These are phyloP conservation scores for Exephanes ischioxanthus DNA, from an alignment of 2,888 invertebrate species.

Conservation along the genomic window DNA sequence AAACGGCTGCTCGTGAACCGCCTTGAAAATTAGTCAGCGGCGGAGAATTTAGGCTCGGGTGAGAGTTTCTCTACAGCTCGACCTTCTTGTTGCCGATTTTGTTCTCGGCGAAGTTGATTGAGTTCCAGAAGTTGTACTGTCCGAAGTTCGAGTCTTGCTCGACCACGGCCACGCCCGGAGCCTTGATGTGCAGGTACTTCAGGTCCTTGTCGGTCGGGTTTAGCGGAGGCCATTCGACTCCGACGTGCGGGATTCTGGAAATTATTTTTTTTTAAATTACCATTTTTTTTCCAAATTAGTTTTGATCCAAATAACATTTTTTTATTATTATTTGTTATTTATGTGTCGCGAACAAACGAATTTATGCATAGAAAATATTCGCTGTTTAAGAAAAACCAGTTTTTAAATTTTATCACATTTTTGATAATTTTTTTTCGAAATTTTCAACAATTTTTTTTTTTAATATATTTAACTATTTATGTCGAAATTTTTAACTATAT, in stretches of 20 bases:
- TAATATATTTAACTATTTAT: too few relatives aligned
- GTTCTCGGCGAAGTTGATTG: constrained; percentile 88
- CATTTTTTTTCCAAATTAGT: background rate
- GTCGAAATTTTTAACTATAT: too few relatives aligned
- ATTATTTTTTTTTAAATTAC: too few relatives aligned
- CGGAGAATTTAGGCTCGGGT: background rate
- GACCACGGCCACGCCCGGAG: constrained; percentile 85
- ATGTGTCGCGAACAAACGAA: background rate
- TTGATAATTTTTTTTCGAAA: too few relatives aligned
- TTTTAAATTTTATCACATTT: too few relatives aligned
- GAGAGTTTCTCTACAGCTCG: constrained; percentile 61
- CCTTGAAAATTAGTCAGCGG: background rate
- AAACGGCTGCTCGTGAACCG: background rate
- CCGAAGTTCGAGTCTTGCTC: constrained; percentile 85
- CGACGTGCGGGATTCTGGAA: constrained; percentile 85
- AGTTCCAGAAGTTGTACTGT: constrained; percentile 88
- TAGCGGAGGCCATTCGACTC: constrained; percentile 86
- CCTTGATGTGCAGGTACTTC: constrained; percentile 86
- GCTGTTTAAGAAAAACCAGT: background rate
- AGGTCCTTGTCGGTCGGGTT: constrained; percentile 84
- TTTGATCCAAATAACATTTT: constrained; percentile 5
- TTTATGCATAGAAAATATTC: background rate
- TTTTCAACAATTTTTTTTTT: too few relatives aligned
- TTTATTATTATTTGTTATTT: background rate
- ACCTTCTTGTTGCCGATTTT: constrained; percentile 83